Conservation (phyloP, 2,797 vertebrate species). For the Furcifer pardalis region DNA sequence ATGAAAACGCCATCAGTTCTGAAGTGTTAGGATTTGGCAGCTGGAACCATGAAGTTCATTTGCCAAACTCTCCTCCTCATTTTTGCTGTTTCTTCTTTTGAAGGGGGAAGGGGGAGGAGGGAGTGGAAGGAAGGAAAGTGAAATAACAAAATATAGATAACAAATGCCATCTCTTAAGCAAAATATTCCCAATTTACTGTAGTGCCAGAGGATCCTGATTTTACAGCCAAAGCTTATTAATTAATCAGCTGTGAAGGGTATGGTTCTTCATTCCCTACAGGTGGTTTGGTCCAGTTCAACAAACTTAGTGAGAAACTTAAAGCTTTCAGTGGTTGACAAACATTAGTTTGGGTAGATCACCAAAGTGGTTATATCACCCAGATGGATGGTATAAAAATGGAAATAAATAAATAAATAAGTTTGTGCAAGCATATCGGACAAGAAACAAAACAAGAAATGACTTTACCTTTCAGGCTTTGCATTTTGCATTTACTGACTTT, state of each 20-base stretch:
- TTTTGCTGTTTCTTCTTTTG: conserved; percentile 5
- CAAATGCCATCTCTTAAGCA: background rate
- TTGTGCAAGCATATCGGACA: too few relatives aligned
- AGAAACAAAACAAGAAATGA: too few relatives aligned
- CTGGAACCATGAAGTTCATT: conserved; percentile 6
- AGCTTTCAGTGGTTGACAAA: conserved; percentile 20
- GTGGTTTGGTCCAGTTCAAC: conserved; percentile 56
- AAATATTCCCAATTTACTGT: background rate
- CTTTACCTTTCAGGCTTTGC: too few relatives aligned
- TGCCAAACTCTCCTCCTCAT: background rate
- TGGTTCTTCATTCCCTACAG: conserved; percentile 50
- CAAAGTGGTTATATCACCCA: too few relatives aligned
- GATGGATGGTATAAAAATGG: too few relatives aligned
- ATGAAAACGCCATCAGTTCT: background rate
- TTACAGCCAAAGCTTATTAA: conserved; percentile 42
- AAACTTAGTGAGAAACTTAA: conserved; percentile 8
- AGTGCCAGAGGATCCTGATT: background rate
- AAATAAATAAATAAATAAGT: too few relatives aligned
- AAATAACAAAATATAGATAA: background rate
- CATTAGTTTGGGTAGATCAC: too few relatives aligned
- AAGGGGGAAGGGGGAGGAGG: too few relatives aligned
- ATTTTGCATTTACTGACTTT: too few relatives aligned
- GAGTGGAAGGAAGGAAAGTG: background rate
- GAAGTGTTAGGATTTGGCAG: conserved; percentile 25
- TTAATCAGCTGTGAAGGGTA: conserved; percentile 42